A percentile compares a stretch with the other conserved stretches of the same genome.
Evolutionary conservation across 30 jellyfish, hydroid and myxozoan species (phyloP).

Genomic region (Pelagia noctiluca): DNA sequence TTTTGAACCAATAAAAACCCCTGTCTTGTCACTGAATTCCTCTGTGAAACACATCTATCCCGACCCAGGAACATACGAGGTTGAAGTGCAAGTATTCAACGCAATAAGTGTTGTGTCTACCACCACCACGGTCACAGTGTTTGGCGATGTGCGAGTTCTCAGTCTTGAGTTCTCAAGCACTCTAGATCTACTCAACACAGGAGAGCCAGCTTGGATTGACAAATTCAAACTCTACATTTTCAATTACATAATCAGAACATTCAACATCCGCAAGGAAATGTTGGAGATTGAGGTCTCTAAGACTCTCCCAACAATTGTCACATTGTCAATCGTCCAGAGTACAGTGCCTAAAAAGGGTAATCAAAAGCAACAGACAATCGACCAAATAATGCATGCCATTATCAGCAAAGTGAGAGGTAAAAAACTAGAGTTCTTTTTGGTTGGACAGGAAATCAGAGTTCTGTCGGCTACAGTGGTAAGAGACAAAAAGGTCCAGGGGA

Average conservation of each 20-base stretch:
- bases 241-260: constrained; percentile 44
- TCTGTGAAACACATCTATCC: constrained; percentile 54
- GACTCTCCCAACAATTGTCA: constrained; percentile 63
- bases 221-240: constrained; percentile 5
- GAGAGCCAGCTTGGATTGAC: constrained; percentile 49
- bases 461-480: constrained; percentile 47
- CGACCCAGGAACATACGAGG: constrained; percentile 71
- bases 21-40: constrained; percentile 60
- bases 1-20: constrained; percentile 70
- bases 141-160: constrained; percentile 65
- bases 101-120: constrained; percentile 67
- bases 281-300: constrained; percentile 51
- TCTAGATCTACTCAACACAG: constrained; percentile 57
- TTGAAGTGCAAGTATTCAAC: constrained; percentile 73
- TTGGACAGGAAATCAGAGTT: constrained; percentile 58
- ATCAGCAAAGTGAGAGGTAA: constrained; percentile 22
- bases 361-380: constrained; percentile 4
- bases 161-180: constrained; percentile 66
- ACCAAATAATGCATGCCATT: constrained; percentile 41
- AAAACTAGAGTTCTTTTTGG: constrained; percentile 30
- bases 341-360: constrained; percentile 21
- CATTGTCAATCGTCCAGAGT: constrained; percentile 59
- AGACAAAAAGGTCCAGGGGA: constrained; percentile 12
- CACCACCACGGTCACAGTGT: constrained; percentile 58
- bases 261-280: constrained; percentile 55